Evolutionary conservation across 2,888 invertebrate species (phyloP), one percentile per base, ranked within the genome.

Genomic region (Lottia scabra): DNA sequence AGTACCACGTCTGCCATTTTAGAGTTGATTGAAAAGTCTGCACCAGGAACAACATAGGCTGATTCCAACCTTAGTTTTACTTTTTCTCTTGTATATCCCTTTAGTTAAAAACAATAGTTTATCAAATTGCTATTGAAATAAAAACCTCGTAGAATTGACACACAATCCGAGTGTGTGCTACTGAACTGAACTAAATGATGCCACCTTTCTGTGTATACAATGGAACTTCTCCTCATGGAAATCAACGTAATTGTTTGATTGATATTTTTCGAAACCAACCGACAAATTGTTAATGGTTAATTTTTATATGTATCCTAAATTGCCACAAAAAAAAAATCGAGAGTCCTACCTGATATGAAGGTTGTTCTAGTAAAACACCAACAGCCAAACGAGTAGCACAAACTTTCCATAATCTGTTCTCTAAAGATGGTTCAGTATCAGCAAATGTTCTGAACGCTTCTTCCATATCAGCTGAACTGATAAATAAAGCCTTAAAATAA

Each of bases 401-500:
- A 73, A 92, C 91, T 0, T 92, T 91, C 93, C 93, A 93, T 90
- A 93, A 91, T 5, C 92, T 88, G 15, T 92, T 90, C 87, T 92
- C 92, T 15, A 93, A 83, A 0, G 92, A 92, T 67, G 85, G 89
- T 2, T 91, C 83, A 89, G 92, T 26, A 89, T 92, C 23, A 87
- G 68, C 70, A 75, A 87, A 89, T 45, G 77, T 74, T 0, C 76
- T 69, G 23, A 89, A 74, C 2, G 88, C 89, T 23, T 82, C 73
- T 30, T 81, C 75, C 80, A 90, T 87, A 63, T 85, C 84, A 4
- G 85, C 83, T 16, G 82, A 79, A 19, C 85, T 81, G 66, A 90
- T 82, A 74, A 87, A 87, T 74, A 87, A 84, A 67, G 88, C 91
- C 86, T 87, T 78, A 38, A 38, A 38, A 38, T 6, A 38, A 38